Evolutionary conservation across 2,797 vertebrate genomes (phyloP).

Genomic region (Jordanella pulchra): DNA sequence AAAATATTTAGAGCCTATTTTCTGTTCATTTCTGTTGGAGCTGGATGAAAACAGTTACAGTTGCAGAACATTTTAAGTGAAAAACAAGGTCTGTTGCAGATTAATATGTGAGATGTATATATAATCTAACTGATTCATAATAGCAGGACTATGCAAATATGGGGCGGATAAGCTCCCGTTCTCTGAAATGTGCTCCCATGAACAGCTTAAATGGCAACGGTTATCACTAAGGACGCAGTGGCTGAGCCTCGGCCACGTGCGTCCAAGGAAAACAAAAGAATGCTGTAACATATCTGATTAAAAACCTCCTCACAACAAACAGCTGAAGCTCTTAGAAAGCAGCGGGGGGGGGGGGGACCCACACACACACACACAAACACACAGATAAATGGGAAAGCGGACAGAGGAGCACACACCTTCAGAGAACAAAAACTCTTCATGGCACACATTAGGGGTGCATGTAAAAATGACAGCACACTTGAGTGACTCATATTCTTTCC

Average conservation of each 20-base stretch:
- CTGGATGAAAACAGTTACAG: slow-evolving; percentile 2
- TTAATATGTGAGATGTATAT: slow-evolving; percentile 23
- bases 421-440: slow-evolving; percentile 16
- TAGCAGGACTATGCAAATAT: slow-evolving; percentile 16
- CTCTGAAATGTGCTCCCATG: slow-evolving; percentile 48
- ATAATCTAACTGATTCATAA: slow-evolving; percentile 13
- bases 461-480: slow-evolving; percentile 35
- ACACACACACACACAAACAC: background rate
- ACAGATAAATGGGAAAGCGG: background rate
- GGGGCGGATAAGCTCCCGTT: slow-evolving; percentile 16
- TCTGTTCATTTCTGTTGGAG: background rate
- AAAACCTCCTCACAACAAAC: slow-evolving; percentile 44
- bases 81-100: slow-evolving; percentile 13
- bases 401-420: slow-evolving; percentile 17
- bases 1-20: too few relatives aligned
- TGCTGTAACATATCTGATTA: slow-evolving; percentile 53
- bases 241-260: slow-evolving; percentile 25
- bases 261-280: slow-evolving; percentile 23
- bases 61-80: background rate
- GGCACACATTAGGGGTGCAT: slow-evolving; percentile 12
- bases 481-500: slow-evolving; percentile 18
- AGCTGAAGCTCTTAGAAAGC: slow-evolving; percentile 45
- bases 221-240: slow-evolving; percentile 56
- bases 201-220: slow-evolving; percentile 55
- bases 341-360: slow-evolving; percentile 16